Conservation (phyloP, 1,140 invertebrate genomes). For the Orchestia grillus region DNA sequence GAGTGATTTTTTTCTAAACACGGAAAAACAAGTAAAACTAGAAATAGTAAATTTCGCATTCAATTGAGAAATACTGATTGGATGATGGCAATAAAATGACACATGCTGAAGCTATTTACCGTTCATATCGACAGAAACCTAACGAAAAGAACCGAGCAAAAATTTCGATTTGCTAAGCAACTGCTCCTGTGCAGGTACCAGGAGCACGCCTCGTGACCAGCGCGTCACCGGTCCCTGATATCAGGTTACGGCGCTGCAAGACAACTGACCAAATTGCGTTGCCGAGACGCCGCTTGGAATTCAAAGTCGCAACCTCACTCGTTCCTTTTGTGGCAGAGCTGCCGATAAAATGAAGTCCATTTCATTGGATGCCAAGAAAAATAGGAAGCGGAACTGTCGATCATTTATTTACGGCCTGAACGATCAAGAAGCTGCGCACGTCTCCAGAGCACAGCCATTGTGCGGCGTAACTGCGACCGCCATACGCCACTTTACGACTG, state of each 20-base stretch:
- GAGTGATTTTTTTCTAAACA: too few relatives aligned
- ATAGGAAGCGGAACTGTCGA: neutral
- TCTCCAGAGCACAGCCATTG: neutral
- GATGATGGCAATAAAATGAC: too few relatives aligned
- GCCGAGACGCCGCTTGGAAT: neutral
- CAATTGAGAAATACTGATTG: too few relatives aligned
- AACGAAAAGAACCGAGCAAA: too few relatives aligned
- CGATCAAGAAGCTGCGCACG: neutral
- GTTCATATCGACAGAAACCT: too few relatives aligned
- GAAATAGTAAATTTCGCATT: too few relatives aligned
- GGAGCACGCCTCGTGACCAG: neutral
- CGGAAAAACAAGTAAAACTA: too few relatives aligned
- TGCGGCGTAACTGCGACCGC: neutral
- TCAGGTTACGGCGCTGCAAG: neutral
- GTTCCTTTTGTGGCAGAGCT: neutral
- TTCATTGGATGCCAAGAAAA: neutral
- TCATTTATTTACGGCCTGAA: neutral
- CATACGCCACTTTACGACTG: neutral
- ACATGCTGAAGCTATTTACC: too few relatives aligned
- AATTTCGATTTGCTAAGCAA: neutral
- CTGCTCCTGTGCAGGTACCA: neutral
- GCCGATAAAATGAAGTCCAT: slow-evolving; percentile 7
- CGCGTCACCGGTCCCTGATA: neutral
- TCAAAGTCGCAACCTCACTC: neutral
- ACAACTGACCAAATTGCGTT: neutral